Evolutionary conservation across 2,888 invertebrate genomes (phyloP), one percentile per base, ranked within the genome.

Genomic region (Aphidius colemani): DNA sequence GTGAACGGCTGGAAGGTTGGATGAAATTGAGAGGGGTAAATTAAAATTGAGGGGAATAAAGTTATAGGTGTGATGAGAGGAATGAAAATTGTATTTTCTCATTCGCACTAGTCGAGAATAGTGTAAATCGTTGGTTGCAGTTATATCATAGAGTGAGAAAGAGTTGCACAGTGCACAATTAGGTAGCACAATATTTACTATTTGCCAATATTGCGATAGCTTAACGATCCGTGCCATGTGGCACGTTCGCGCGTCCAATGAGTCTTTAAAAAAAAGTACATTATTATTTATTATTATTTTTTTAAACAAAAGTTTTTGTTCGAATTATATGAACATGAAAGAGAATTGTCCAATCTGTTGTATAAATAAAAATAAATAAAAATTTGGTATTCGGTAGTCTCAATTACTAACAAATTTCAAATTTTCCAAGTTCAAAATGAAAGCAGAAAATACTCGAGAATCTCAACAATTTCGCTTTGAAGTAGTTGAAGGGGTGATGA

Each of bases 201-300:
- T 72, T 75, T 70, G 61, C 68, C 70, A 64, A 70, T 70, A 69
- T 66, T 63, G 61, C 65, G 66, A 67, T 69, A 66, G 70, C 68
- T 71, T 68, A 71, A 61, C 69, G 41, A 55, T 62, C 40, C 59
- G 44, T 57, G 63, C 61, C 63, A 63, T 63, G 48, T 63, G 63
- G 53, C 59, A 59, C 59, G 59, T 59, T 59, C 51, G 4, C 8
- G 13, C 30, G 6, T 30, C 11, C 50, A 4, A 50, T 3, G 50
- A 18, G 50, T 48, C 41, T 40, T 43, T 43, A 11, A 10, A 30
- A 39, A 45, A 39, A 45, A 45, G 39, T n/a, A 45, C 11, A 30
- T 18, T 50, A 30, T 13, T 9, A 13, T 50, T 50, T 50, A 13
- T 18, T n/a, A 18, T 30, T 18, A 8, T 7, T 1, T 50, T 13